phyloP scores from a whole-genome alignment of 2,797 vertebrate species.

The Leptodactylus fallax region DNA sequence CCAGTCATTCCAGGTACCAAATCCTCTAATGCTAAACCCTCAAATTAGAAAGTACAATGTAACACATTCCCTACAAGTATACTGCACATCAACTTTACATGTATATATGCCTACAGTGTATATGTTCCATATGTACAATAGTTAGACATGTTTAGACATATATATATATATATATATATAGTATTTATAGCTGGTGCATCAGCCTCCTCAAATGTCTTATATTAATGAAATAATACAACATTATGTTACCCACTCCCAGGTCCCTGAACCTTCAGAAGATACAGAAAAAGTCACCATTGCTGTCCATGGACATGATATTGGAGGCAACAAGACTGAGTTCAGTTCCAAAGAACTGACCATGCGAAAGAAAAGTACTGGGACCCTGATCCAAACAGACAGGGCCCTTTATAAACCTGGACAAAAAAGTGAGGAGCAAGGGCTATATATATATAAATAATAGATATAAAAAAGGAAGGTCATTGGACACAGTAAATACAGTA shows the following conservation, averaged over 20 bases:
- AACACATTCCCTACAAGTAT: neutral
- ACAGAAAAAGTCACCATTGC: slow-evolving; percentile 64
- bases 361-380: slow-evolving; percentile 59
- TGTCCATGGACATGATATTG: slow-evolving; percentile 53
- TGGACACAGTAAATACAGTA: too few species aligned
- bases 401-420: slow-evolving; percentile 69
- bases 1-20: slow-evolving; percentile 1
- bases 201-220: too few species aligned
- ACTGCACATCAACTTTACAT: neutral
- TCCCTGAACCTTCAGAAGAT: slow-evolving; percentile 65
- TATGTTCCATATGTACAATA: too few species aligned
- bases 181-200: too few species aligned
- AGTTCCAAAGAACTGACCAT: slow-evolving; percentile 67
- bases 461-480: too few species aligned
- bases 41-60: neutral
- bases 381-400: slow-evolving; percentile 71
- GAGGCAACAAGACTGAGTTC: slow-evolving; percentile 53
- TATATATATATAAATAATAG: neutral
- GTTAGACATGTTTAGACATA: too few species aligned
- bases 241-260: slow-evolving; percentile 50
- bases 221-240: neutral
- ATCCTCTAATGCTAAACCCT: neutral
- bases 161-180: too few species aligned
- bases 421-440: slow-evolving; percentile 55
- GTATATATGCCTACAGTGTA: too few species aligned